Evolutionary conservation across 1,140 invertebrate species (phyloP).

Genomic region (Proctacanthus coquilletti): DNA sequence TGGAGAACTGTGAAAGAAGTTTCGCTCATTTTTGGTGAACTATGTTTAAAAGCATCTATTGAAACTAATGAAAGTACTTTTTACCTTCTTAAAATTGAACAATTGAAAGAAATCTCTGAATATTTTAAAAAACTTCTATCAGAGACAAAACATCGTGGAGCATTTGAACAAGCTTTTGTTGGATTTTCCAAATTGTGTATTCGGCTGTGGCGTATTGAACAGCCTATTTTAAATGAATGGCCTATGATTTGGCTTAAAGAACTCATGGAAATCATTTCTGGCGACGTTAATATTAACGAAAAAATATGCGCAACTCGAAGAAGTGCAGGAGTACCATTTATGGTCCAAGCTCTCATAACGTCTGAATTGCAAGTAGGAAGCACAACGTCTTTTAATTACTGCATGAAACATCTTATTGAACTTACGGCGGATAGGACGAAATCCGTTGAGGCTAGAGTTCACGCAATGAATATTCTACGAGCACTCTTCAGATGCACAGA

Average conservation of each 20-base stretch:
- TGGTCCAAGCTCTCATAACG: slow-evolving; percentile 61
- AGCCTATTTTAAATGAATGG: slow-evolving; percentile 39
- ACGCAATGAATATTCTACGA: slow-evolving; percentile 74
- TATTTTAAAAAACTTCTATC: slow-evolving; percentile 56
- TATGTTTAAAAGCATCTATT: slow-evolving; percentile 29
- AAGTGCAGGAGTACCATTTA: slow-evolving; percentile 82
- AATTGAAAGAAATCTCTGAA: slow-evolving; percentile 46
- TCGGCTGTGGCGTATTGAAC: slow-evolving; percentile 35
- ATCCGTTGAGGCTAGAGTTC: slow-evolving; percentile 41
- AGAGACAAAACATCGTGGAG: slow-evolving; percentile 81
- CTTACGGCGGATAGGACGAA: slow-evolving; percentile 21
- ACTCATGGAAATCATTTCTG: slow-evolving; percentile 43
- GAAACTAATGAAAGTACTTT: slow-evolving; percentile 10
- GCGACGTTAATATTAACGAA: slow-evolving; percentile 14
- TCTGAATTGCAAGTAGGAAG: slow-evolving; percentile 46
- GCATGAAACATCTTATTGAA: slow-evolving; percentile 41
- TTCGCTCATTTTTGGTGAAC: slow-evolving; percentile 37
- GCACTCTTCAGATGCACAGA: slow-evolving; percentile 60
- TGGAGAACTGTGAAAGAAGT: slow-evolving; percentile 66
- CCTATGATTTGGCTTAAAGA: slow-evolving; percentile 56
- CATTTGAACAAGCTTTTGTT: slow-evolving; percentile 87
- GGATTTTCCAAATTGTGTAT: slow-evolving; percentile 65
- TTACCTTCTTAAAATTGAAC: slow-evolving; percentile 15
- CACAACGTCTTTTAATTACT: slow-evolving; percentile 39
- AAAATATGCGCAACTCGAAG: slow-evolving; percentile 59